These are phyloP conservation scores for Chalcis sispes DNA, from an alignment of 2,888 invertebrate genomes.

Conservation along the genomic window DNA sequence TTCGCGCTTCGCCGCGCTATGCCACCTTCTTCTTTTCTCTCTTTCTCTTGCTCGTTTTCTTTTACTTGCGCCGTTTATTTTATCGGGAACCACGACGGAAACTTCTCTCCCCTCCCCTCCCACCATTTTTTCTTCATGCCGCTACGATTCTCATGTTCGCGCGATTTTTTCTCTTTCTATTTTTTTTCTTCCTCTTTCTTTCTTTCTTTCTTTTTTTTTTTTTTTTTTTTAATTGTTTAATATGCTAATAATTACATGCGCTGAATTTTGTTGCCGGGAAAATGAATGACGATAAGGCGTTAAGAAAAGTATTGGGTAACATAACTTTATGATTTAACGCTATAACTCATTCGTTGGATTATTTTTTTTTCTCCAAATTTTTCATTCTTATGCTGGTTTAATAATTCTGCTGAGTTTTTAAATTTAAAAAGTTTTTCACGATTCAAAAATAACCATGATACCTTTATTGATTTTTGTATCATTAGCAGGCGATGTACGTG, in stretches of 20 bases:
- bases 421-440: too few species aligned
- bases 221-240: constrained; percentile 23
- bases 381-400: too few species aligned
- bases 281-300: not conserved
- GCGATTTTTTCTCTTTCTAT: not conserved
- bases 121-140: too few species aligned
- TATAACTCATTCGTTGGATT: too few species aligned
- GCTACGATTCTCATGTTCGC: not conserved
- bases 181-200: not conserved
- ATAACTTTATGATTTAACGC: too few species aligned
- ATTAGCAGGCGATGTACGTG: not conserved
- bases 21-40: not conserved
- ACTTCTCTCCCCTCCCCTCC: too few species aligned
- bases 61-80: too few species aligned
- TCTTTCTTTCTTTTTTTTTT: not conserved
- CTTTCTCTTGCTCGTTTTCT: not conserved
- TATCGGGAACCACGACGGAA: too few species aligned
- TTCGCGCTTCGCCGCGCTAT: not conserved
- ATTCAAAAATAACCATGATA: not conserved
- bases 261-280: not conserved
- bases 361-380: too few species aligned
- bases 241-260: constrained; percentile 16
- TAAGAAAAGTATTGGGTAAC: not conserved
- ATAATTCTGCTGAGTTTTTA: too few species aligned
- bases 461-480: constrained; percentile 28